Evolutionary conservation across 2,797 vertebrate species (phyloP), one percentile per base, ranked within the genome.

Genomic region (Chromis chromis): DNA sequence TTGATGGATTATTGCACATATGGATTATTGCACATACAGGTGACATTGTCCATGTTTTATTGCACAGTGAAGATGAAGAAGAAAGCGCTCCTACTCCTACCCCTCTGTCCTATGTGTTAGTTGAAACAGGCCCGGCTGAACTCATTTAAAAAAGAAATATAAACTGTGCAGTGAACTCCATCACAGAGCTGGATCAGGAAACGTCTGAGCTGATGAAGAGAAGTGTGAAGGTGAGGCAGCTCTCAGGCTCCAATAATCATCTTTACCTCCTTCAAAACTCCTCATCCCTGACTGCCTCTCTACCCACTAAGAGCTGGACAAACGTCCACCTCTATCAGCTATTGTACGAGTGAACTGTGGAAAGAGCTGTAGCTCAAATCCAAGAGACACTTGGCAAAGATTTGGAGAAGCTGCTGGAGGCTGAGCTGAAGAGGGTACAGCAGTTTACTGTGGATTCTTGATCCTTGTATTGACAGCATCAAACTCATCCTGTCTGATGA

Each of bases 91-190:
- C n/a, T n/a, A n/a, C n/a, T n/a, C n/a, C n/a, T n/a, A n/a, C n/a
- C n/a, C n/a, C n/a, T n/a, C n/a, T n/a, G n/a, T n/a, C n/a, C n/a
- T n/a, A n/a, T n/a, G n/a, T n/a, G 25, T 13, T 24, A n/a, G 66
- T 85, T 49, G 72, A 88, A 67, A 31, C 28, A 78, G 77, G 77
- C 46, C 72, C 79, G 58, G 11, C 58, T 12, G 48, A 82, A 24
- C 57, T 82, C 50, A 52, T 48, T 1, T 55, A 42, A 3, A 17
- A 31, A 21, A 17, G 14, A 54, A 44, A 24, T 53, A 70, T 7
- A 5, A 25, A 25, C 4, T 4, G 4, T 2, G 25, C 25, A 25
- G 25, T 25, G 25, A 25, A 25, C 25, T 31, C 4, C 28, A 31
- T 31, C 28, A 31, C 4, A 31, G 28, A 31, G 28, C 28, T 31